Base-by-base conservation (phyloP, 2,113 vertebrate species). In the Corythoichthys intestinalis region DNA sequence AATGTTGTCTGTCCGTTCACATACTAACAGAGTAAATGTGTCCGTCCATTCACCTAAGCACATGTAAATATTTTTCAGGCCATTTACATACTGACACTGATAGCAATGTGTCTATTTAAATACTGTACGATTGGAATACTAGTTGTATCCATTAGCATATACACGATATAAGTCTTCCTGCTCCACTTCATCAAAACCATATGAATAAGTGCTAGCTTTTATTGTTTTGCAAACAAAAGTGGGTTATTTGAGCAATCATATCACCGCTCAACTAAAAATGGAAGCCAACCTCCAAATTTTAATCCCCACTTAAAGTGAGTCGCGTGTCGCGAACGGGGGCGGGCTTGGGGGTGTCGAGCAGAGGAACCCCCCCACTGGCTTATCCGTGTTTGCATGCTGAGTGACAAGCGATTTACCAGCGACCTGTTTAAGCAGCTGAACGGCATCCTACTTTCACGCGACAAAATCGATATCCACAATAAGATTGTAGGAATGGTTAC, bases 231-330 rank as follows among this genome's bases (percentile, higher is more conserved):
- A 62, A 67, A 70, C 47, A 75, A 63, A 78, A 58, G 56, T 4
- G 48, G 48, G 13, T 50, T 50, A 50, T 15, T 15, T 13, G 13
- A 15, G 48, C 13, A 12, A 3, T 4, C 48, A 47, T 50, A 34
- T 70, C 65, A 37, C 64, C 8, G 9, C 54, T 44, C 11, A 75
- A 81, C 79, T 85, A 4, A 59, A 85, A 88, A 86, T 81, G 67
- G 73, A 75, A 80, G 86, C 85, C 90, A 90, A 91, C 89, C 91
- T 90, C 88, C 76, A 84, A 90, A 84, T 83, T 81, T 76, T 92
- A 91, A 92, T 91, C 89, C 59, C 68, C 71, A 69, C 72, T 79
- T 28, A 71, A 84, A 88, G 78, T 81, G 65, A 83, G 77, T 87
- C 70, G 78, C 83, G 84, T 83, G 77, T 73, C 78, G 72, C 17